phyloP scores from a whole-genome alignment of 1,140 invertebrate species.

The Trichonephila clavipes region DNA sequence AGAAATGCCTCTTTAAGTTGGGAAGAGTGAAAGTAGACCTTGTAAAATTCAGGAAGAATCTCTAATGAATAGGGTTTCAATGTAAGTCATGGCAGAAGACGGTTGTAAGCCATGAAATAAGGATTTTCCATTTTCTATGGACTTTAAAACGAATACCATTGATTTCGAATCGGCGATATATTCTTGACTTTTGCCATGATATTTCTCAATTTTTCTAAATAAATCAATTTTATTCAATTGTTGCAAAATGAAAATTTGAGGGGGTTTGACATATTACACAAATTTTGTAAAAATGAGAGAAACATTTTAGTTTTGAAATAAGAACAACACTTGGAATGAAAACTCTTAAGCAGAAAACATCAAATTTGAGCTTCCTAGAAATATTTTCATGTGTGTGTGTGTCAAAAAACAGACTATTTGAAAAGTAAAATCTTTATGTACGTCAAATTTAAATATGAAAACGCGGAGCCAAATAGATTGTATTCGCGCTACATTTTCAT shows the following conservation, averaged over 20 bases:
- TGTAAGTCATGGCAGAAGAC: background rate
- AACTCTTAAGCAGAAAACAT: background rate
- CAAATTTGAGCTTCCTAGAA: too few species aligned
- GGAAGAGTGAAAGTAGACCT: constrained; percentile 40
- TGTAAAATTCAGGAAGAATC: constrained; percentile 60
- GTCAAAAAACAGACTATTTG: too few species aligned
- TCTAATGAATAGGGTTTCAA: constrained; percentile 53
- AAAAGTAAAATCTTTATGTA: too few species aligned
- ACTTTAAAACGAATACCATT: background rate
- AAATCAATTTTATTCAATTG: background rate
- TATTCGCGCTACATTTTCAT: too few species aligned
- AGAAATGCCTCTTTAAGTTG: constrained; percentile 34
- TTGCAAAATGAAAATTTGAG: background rate
- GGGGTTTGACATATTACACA: background rate
- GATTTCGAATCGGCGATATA: background rate
- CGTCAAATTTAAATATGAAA: too few species aligned
- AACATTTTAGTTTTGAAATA: background rate
- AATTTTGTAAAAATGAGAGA: background rate
- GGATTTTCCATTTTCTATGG: background rate
- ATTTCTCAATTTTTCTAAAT: background rate
- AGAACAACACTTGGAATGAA: background rate
- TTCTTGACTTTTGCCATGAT: background rate
- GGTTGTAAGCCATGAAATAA: constrained; percentile 4
- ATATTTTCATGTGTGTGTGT: too few species aligned
- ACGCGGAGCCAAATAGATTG: too few species aligned